Evolutionary conservation across 2,888 invertebrate genomes (phyloP).

Genomic region (Dynastes grantii): DNA sequence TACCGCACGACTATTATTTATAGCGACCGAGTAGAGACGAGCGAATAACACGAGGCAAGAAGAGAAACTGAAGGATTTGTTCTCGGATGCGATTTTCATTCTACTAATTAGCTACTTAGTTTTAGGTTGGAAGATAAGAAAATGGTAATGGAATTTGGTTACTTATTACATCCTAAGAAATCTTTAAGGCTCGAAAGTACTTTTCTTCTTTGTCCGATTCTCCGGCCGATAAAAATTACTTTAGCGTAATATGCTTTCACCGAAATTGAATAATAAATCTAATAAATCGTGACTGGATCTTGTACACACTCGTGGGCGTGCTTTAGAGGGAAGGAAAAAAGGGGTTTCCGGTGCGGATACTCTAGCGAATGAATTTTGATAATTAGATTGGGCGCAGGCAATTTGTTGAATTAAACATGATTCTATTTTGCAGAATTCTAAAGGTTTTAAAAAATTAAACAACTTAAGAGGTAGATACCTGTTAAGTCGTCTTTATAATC

Average conservation of each 20-base stretch:
- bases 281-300: conserved; percentile 43
- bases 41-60: conserved; percentile 42
- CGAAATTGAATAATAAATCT: conserved; percentile 51
- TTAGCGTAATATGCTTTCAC: conserved; percentile 50
- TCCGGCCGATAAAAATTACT: conserved; percentile 47
- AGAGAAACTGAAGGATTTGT: conserved; percentile 48
- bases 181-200: conserved; percentile 43
- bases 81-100: conserved; percentile 50
- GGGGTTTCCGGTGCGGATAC: background rate
- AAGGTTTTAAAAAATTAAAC: too few relatives aligned
- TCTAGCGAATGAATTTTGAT: conserved; percentile 8
- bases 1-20: conserved; percentile 21
- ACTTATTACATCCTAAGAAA: conserved; percentile 42
- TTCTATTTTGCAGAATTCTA: background rate
- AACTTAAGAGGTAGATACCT: too few relatives aligned
- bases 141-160: conserved; percentile 51
- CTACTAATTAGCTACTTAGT: conserved; percentile 58
- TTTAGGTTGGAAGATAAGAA: conserved; percentile 56
- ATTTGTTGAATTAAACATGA: conserved; percentile 15
- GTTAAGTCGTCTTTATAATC: too few relatives aligned
- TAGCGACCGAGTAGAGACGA: background rate
- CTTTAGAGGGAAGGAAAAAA: background rate
- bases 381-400: conserved; percentile 2
- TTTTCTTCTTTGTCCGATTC: conserved; percentile 37
- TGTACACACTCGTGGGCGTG: conserved; percentile 8